These are phyloP conservation scores for Nasonia vitripennis DNA, from an alignment of 1,140 invertebrate species.

Conservation along the genomic window DNA sequence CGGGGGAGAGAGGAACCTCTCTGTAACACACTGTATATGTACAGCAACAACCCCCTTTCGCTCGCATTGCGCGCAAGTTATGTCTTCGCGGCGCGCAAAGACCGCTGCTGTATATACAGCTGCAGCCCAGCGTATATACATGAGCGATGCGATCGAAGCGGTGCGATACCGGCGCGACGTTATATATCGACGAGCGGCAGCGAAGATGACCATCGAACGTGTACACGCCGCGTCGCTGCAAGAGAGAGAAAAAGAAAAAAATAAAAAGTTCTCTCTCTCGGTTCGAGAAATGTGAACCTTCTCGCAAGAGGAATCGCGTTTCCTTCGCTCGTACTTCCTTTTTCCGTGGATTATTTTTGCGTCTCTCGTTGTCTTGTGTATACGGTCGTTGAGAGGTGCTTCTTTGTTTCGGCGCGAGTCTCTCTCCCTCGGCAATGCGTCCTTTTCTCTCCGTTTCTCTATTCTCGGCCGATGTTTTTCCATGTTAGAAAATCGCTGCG, in stretches of 20 bases:
- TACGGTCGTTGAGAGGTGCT: not conserved
- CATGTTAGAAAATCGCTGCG: not conserved
- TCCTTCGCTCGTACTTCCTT: constrained; percentile 19
- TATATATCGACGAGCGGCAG: constrained; percentile 34
- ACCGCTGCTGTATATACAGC: not conserved
- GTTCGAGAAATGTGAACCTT: constrained; percentile 40
- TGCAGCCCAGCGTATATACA: not conserved
- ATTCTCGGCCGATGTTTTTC: not conserved
- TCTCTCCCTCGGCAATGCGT: not conserved
- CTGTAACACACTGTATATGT: not conserved
- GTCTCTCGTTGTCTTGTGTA: not conserved
- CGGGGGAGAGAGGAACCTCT: not conserved
- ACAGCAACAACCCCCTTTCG: not conserved
- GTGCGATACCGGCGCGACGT: constrained; percentile 22
- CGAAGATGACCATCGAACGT: constrained; percentile 33
- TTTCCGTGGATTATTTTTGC: not conserved
- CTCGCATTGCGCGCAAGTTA: constrained; percentile 10
- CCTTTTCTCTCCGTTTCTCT: no score
- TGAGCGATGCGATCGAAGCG: constrained; percentile 33
- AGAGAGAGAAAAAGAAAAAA: not conserved
- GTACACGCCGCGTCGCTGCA: not conserved
- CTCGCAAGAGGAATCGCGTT: constrained; percentile 22
- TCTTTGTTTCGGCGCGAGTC: not conserved
- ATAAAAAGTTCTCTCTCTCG: not conserved
- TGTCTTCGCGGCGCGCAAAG: not conserved